Evolutionary conservation across 2,113 vertebrate genomes (phyloP).

Genomic region (Lutjanus erythropterus): DNA sequence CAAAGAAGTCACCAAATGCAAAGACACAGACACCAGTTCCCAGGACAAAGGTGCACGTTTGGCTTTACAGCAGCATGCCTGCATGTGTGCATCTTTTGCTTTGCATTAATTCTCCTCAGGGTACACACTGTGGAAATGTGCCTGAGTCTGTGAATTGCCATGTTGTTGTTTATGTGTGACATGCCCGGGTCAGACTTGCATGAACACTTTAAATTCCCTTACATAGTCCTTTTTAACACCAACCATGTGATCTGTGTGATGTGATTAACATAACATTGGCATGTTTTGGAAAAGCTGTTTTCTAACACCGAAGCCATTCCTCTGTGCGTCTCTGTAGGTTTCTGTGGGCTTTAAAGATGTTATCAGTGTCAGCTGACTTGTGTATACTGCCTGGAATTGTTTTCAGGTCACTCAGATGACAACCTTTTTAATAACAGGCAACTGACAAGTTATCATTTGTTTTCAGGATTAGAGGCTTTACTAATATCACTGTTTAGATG

Average conservation of each 20-base stretch:
- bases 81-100: constrained; percentile 36
- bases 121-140: constrained; percentile 11
- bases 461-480: neutral
- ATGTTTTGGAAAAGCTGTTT: constrained; percentile 73
- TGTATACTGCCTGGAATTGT: neutral
- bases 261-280: constrained; percentile 44
- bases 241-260: constrained; percentile 65
- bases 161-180: constrained; percentile 35
- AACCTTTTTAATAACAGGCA: constrained; percentile 2
- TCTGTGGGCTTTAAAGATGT: constrained; percentile 54
- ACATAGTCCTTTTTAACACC: constrained; percentile 57
- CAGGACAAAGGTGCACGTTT: constrained; percentile 69
- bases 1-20: constrained; percentile 31
- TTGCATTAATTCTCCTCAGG: neutral
- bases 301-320: constrained; percentile 38
- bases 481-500: neutral
- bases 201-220: constrained; percentile 58
- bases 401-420: constrained; percentile 31
- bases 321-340: constrained; percentile 33
- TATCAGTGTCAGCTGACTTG: constrained; percentile 66
- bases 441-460: neutral
- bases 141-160: constrained; percentile 24
- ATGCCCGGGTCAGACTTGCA: constrained; percentile 37
- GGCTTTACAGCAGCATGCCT: constrained; percentile 12
- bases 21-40: constrained; percentile 60